Evolutionary conservation across 1,140 invertebrate species (phyloP), one percentile per base, ranked within the genome.

Genomic region (Agrypnia vestita): DNA sequence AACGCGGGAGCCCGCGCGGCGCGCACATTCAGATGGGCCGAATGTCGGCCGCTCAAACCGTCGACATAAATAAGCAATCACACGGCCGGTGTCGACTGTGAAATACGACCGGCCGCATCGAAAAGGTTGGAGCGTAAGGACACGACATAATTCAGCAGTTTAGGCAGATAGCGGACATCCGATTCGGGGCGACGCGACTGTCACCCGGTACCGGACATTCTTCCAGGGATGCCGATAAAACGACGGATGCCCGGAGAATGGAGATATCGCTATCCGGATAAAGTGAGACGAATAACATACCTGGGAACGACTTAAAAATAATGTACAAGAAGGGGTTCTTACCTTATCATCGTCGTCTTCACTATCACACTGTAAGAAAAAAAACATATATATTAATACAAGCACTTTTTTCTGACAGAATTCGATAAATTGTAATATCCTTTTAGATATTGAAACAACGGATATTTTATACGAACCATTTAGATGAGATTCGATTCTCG

Each of bases 321-420:
- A 53, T 47, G 35, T 51, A 71, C 49, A 69, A 46, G 49, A 51
- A 71, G 12, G 49, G n/a, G 47, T 51, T 71, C 93, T 91, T 90
- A 94, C 94, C 94, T 95, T 95, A 91, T 95, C 94, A 88, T 95
- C 94, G 90, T 95, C 94, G 90, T 94, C 94, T 92, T 94, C 94
- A 92, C 94, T 95, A 95, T 95, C 95, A 95, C 94, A 95, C 94
- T 95, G 91, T 82, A 94, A 95, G 85, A 90, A 85, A 85, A 89
- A 88, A 88, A 89, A 90, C 86, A 86, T 86, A 82, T 19, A 19
- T 49, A 83, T 84, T 84, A 86, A 78, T 81, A 47, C 47, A 82
- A 15, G 71, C 25, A n/a, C n/a, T 1, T 35, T 35, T 35, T 35
- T 35, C 25, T 35, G 25, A n/a, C n/a, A n/a, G n/a, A n/a, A n/a